These are phyloP conservation scores for Bubo bubo DNA, from an alignment of 2,113 vertebrate species.

Conservation along the genomic window DNA sequence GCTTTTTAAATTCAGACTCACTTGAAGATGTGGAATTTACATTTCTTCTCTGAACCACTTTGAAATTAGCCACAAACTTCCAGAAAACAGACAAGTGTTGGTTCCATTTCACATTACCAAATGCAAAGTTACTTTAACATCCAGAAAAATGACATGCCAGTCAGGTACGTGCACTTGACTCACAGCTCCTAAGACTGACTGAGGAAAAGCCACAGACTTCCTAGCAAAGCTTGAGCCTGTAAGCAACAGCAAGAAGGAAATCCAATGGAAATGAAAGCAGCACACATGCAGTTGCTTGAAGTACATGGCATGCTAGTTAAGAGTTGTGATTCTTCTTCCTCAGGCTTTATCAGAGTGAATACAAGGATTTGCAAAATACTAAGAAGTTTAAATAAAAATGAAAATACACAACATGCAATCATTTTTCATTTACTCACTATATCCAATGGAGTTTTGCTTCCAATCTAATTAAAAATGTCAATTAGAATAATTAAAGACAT, in stretches of 20 bases:
- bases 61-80: background rate
- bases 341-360: background rate
- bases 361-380: background rate
- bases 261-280: background rate
- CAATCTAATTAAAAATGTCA: slow-evolving; percentile 65
- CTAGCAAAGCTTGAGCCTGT: background rate
- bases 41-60: background rate
- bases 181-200: background rate
- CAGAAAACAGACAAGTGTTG: background rate
- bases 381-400: background rate
- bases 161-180: background rate
- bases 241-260: slow-evolving; percentile 27
- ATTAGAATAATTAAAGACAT: slow-evolving; percentile 19
- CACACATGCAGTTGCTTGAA: slow-evolving; percentile 29
- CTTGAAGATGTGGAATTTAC: background rate
- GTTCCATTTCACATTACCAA: background rate
- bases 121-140: background rate
- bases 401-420: slow-evolving; percentile 13
- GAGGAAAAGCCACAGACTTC: background rate
- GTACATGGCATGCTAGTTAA: slow-evolving; percentile 7
- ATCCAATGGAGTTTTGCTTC: slow-evolving; percentile 67
- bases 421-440: slow-evolving; percentile 54
- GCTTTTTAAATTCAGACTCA: background rate
- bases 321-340: background rate
- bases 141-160: slow-evolving; percentile 1